phyloP scores from a whole-genome alignment of 92 coral and sea anemone species.

The Pocillopora meandrina region DNA sequence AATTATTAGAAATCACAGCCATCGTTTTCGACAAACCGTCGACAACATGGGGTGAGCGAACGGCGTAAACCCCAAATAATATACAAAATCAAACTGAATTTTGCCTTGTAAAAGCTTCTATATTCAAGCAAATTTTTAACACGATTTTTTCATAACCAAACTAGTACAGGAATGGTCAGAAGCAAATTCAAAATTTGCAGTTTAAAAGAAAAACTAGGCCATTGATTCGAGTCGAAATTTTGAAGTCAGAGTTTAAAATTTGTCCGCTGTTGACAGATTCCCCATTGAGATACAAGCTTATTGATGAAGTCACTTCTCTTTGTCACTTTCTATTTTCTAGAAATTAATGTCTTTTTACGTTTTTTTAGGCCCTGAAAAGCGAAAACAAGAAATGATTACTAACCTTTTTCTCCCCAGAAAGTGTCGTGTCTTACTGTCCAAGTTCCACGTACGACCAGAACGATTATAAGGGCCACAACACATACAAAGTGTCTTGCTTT shows the following conservation, averaged over 20 bases:
- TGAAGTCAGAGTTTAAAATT: not conserved
- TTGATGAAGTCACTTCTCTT: not conserved
- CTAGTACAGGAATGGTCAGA: not conserved
- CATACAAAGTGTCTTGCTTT: not conserved
- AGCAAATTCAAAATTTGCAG: not conserved
- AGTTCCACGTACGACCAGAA: not conserved
- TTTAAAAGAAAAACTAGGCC: not conserved
- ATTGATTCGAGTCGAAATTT: not conserved
- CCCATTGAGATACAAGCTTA: slow-evolving; percentile 28
- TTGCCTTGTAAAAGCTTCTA: not conserved
- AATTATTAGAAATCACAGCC: slow-evolving; percentile 11
- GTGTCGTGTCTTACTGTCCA: slow-evolving; percentile 57
- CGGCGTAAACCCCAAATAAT: not conserved
- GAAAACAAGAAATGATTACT: not conserved
- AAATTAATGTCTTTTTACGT: too few species aligned
- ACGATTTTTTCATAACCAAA: too few species aligned
- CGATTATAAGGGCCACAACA: not conserved
- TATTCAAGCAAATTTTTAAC: not conserved
- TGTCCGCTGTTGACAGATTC: not conserved
- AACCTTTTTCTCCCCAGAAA: slow-evolving; percentile 91
- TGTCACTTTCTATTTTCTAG: not conserved
- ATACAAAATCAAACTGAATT: not conserved
- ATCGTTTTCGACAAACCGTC: not conserved
- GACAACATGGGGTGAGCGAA: slow-evolving; percentile 28
- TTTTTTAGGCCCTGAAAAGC: not conserved